phyloP scores from a whole-genome alignment of 2,797 vertebrate genomes.

The Sandelia bainsii region DNA sequence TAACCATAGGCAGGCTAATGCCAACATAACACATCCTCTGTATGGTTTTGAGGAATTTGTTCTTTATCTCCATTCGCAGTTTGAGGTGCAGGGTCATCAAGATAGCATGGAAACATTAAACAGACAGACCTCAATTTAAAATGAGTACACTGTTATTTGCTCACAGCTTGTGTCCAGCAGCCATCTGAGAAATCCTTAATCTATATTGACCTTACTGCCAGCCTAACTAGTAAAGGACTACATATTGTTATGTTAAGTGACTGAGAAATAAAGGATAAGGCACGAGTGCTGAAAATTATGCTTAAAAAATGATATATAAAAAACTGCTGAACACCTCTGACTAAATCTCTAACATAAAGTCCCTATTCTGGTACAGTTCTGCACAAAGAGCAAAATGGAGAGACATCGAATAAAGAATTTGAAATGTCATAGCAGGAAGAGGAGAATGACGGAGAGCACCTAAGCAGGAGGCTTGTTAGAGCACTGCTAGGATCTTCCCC shows the following conservation, averaged over 20 bases:
- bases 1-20: neutral
- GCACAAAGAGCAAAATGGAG: conserved; percentile 33
- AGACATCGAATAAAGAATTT: conserved; percentile 49
- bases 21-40: neutral
- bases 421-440: conserved; percentile 77
- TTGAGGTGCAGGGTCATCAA: neutral
- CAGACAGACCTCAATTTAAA: neutral
- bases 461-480: conserved; percentile 82
- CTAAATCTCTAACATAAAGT: conserved; percentile 35
- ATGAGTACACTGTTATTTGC: neutral
- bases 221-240: neutral
- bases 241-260: neutral
- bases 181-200: conserved; percentile 10
- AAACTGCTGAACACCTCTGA: conserved; percentile 22
- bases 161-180: neutral
- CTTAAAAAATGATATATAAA: neutral
- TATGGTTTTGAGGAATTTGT: neutral
- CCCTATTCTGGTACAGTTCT: conserved; percentile 27
- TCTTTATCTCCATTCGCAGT: neutral
- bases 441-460: conserved; percentile 75
- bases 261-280: neutral
- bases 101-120: neutral
- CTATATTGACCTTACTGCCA: neutral
- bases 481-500: conserved; percentile 74
- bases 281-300: neutral